phyloP scores from a whole-genome alignment of 1,140 invertebrate species.

The Arctopsyche grandis region DNA sequence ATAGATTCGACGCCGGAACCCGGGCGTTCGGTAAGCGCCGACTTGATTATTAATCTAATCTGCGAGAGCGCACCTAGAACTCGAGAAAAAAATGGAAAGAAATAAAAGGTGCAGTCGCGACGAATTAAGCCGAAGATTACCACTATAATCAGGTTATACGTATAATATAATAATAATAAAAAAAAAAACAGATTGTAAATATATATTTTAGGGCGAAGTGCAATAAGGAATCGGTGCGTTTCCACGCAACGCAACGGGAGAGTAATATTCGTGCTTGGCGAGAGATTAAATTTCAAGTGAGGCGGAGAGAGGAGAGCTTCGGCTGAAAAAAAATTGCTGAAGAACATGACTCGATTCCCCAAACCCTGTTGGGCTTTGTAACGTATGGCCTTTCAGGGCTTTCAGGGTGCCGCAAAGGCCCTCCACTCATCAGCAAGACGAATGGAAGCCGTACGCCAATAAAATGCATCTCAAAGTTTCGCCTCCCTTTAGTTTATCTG shows the following conservation, averaged over 20 bases:
- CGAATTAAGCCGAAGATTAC: too few species aligned
- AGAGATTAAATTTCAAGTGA: constrained; percentile 39
- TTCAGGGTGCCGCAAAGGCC: background rate
- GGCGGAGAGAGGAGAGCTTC: background rate
- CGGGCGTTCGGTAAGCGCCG: background rate
- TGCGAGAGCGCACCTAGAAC: background rate
- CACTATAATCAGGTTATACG: too few species aligned
- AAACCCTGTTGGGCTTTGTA: constrained; percentile 13
- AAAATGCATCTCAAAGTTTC: constrained; percentile 16
- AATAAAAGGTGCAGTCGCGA: too few species aligned
- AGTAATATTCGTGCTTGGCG: constrained; percentile 14
- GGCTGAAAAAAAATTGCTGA: constrained; percentile 30
- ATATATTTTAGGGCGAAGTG: too few species aligned
- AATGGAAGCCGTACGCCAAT: constrained; percentile 1
- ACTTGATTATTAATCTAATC: constrained; percentile 16
- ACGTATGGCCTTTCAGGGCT: constrained; percentile 34
- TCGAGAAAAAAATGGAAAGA: too few species aligned
- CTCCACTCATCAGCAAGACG: constrained; percentile 21
- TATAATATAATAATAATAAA: too few species aligned
- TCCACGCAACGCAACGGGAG: constrained; percentile 3
- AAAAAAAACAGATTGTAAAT: too few species aligned
- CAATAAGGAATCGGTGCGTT: background rate
- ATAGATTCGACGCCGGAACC: background rate
- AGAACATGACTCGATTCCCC: constrained; percentile 39
- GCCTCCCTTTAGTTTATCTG: too few species aligned